phyloP scores from a whole-genome alignment of 2,888 invertebrate species.

The Gari tellinella region DNA sequence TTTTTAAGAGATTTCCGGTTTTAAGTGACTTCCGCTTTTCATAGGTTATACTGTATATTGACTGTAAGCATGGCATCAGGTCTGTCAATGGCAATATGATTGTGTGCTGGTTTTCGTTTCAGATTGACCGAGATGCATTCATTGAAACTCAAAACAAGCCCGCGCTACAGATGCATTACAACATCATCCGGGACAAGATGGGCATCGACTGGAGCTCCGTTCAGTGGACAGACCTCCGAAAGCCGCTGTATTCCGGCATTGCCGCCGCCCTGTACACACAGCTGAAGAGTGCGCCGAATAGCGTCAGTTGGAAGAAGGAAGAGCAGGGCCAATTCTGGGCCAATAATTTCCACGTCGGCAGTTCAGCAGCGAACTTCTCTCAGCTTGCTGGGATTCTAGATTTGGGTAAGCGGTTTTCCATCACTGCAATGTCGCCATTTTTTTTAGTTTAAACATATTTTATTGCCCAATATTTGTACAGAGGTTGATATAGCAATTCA shows the following conservation, averaged over 20 bases:
- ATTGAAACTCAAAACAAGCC: constrained; percentile 48
- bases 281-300: constrained; percentile 11
- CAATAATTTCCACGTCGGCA: constrained; percentile 36
- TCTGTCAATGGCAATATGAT: too few relatives aligned
- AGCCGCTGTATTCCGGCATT: constrained; percentile 74
- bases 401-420: constrained; percentile 40
- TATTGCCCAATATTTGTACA: too few relatives aligned
- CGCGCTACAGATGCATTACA: constrained; percentile 34
- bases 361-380: constrained; percentile 64
- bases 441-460: too few relatives aligned
- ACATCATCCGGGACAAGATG: constrained; percentile 56
- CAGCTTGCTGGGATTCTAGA: constrained; percentile 56
- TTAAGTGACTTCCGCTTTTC: too few relatives aligned
- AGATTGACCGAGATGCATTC: constrained; percentile 65
- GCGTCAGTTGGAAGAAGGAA: constrained; percentile 61
- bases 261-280: constrained; percentile 67
- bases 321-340: constrained; percentile 68
- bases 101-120: too few relatives aligned
- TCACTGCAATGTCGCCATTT: too few relatives aligned
- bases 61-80: too few relatives aligned
- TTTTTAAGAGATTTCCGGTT: too few relatives aligned
- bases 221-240: constrained; percentile 66
- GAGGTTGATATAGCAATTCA: too few relatives aligned
- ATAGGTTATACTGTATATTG: too few relatives aligned
- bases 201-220: constrained; percentile 70